Base-by-base conservation (phyloP, 2,113 vertebrate genomes). In the Pandion haliaetus region DNA sequence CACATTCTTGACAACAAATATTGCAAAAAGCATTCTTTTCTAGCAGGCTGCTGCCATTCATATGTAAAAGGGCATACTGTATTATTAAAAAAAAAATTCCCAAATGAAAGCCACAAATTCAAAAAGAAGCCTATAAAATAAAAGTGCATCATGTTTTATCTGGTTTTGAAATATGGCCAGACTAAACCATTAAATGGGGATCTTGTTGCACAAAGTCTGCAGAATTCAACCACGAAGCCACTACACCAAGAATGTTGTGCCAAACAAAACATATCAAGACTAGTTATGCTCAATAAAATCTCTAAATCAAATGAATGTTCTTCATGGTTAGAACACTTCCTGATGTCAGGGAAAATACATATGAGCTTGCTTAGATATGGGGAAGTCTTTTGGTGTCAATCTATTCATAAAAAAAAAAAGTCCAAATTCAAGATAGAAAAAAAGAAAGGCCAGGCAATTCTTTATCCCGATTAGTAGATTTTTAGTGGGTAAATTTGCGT, bases 221-320 rank as follows among this genome's bases (percentile, higher is more conserved):
- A 97, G 97, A 97, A 97, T 97, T 92, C 81, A 97, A 95, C 94
- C 81, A 10, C 72, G 6, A 98, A 97, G 94, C 77, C 94, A 97
- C 95, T 91, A 76, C 85, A 97, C 70, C 88, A 95, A 91, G 96
- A 93, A 54, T 40, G 28, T 58, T 79, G 58, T 93, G 97, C 97
- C 98, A 98, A 98, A 88, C 65, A 98, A 97, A 98, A 97, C 97
- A 97, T 93, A 97, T 97, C 76, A 97, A 96, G 91, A 97, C 94
- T 94, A 97, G 93, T 95, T 93, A 95, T 93, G 78, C 82, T 96
- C 95, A 97, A 93, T 95, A 95, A 98, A 97, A 97, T 96, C 83
- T 95, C 91, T 88, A 98, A 98, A 96, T 93, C 91, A 97, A 97
- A 98, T 97, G 63, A 96, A 92, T 82, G 67, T 81, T 97, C 86